Base-by-base conservation (phyloP, 2,888 invertebrate genomes). In the Augiades crinisus region DNA sequence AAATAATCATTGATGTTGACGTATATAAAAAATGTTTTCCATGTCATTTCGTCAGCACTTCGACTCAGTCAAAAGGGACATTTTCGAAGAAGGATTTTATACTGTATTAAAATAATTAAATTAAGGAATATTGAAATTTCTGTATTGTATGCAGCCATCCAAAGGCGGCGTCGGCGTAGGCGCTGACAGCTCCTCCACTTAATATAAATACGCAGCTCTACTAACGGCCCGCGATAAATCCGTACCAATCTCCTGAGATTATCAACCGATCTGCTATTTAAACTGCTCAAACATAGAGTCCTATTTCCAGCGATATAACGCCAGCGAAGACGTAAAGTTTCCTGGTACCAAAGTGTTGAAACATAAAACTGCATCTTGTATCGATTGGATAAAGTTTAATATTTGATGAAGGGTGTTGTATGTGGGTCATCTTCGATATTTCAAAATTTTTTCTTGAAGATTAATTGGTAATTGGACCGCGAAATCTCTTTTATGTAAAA, bases 111-210 rank as follows among this genome's bases (percentile, higher is more conserved):
- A n/a, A n/a, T n/a, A n/a, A n/a, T n/a, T n/a, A n/a, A n/a, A n/a
- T n/a, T n/a, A n/a, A n/a, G 27, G 27, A 33, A 34, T 14, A 27
- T 37, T 19, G 5, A 33, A 52, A 22, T 40, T 53, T 31, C 70
- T 58, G 60, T 81, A 67, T 82, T 81, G 88, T 76, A 87, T 88
- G 75, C 65, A 73, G 66, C 86, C 83, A 61, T 87, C 85, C 88
- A 78, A 60, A 62, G 62, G 60, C 68, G 67, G 77, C 79, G 75
- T 79, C 80, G 71, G 85, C 82, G 87, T 87, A 82, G 84, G 86
- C 77, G 88, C 81, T 80, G 86, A 88, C 85, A 86, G 86, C 81
- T 82, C 67, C 78, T 74, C 86, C 83, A 87, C 88, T 86, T 86
- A 84, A 87, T 88, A 89, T 88, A 88, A 86, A 89, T 86, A 86